Conservation (phyloP, 2,797 vertebrate genomes). For the Hozukius guyotensis region DNA sequence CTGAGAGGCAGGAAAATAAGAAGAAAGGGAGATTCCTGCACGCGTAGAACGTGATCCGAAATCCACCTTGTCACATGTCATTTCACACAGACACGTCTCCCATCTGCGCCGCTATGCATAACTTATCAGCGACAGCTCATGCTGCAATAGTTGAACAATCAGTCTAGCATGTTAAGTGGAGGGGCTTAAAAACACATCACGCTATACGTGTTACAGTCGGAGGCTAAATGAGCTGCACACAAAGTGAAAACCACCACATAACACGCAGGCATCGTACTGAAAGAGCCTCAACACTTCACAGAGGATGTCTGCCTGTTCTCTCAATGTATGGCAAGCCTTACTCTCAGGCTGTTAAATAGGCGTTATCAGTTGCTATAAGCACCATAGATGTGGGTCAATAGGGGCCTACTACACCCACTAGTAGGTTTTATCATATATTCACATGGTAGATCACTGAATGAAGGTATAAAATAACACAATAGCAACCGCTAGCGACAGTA, state of each 20-base stretch:
- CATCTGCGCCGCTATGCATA: constrained; percentile 56
- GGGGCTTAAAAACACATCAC: constrained; percentile 65
- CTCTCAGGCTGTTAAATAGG: too few species aligned
- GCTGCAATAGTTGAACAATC: constrained; percentile 60
- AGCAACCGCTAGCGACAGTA: too few species aligned
- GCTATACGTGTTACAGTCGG: constrained; percentile 57
- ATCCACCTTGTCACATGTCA: constrained; percentile 61
- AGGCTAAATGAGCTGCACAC: constrained; percentile 42
- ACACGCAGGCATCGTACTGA: constrained; percentile 28
- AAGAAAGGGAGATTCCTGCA: constrained; percentile 30
- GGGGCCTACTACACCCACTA: too few species aligned
- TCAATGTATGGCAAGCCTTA: neutral
- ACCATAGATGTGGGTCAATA: too few species aligned
- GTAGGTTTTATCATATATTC: too few species aligned
- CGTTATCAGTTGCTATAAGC: too few species aligned
- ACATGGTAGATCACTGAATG: too few species aligned
- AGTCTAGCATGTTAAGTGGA: constrained; percentile 56
- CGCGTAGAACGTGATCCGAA: constrained; percentile 33
- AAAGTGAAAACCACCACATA: constrained; percentile 20
- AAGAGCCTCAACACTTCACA: neutral
- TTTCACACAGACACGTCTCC: constrained; percentile 58
- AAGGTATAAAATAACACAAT: too few species aligned
- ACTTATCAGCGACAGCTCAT: constrained; percentile 57
- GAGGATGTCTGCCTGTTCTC: neutral
- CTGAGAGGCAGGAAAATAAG: neutral